Evolutionary conservation across 2,797 vertebrate species (phyloP).

Genomic region (Darevskia nairensis): DNA sequence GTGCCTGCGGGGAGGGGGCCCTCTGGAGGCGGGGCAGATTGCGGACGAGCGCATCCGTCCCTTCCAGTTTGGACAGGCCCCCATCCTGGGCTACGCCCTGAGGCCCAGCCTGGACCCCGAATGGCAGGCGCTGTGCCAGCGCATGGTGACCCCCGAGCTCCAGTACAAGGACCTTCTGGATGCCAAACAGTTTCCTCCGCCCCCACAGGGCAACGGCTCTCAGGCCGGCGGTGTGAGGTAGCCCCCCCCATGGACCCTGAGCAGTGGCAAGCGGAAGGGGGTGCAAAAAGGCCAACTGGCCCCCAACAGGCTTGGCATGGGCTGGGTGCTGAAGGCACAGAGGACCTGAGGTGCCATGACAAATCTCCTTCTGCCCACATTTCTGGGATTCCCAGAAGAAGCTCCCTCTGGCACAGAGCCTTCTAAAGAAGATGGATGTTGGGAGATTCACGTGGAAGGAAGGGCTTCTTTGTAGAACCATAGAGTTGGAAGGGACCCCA

Average conservation of each 20-base stretch:
- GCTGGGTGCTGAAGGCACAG: background rate
- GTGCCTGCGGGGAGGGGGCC: constrained; percentile 85
- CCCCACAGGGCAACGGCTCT: background rate
- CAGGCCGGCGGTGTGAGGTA: background rate
- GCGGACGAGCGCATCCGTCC: constrained; percentile 86
- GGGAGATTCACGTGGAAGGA: too few species aligned
- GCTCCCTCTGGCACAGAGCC: too few species aligned
- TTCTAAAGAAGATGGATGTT: too few species aligned
- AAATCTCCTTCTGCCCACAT: background rate
- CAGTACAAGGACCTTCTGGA: constrained; percentile 93
- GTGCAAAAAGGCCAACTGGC: too few species aligned
- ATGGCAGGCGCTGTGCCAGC: constrained; percentile 81
- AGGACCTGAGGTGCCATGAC: background rate
- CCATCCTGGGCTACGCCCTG: constrained; percentile 89
- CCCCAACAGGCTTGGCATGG: too few species aligned
- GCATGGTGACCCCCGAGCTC: constrained; percentile 89
- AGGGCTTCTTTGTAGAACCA: too few species aligned
- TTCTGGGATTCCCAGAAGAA: too few species aligned
- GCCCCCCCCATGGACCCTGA: too few species aligned
- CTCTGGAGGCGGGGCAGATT: constrained; percentile 86
- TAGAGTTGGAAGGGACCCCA: too few species aligned
- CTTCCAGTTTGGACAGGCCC: constrained; percentile 88
- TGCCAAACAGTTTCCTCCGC: constrained; percentile 81
- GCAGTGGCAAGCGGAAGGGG: too few species aligned
- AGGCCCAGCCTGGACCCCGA: constrained; percentile 79